Percentiles rank a stretch among this genome's conserved stretches.
These are phyloP conservation scores for Kobus ellipsiprymnus DNA, from an alignment of 2,113 vertebrate genomes.

Conservation along the genomic window DNA sequence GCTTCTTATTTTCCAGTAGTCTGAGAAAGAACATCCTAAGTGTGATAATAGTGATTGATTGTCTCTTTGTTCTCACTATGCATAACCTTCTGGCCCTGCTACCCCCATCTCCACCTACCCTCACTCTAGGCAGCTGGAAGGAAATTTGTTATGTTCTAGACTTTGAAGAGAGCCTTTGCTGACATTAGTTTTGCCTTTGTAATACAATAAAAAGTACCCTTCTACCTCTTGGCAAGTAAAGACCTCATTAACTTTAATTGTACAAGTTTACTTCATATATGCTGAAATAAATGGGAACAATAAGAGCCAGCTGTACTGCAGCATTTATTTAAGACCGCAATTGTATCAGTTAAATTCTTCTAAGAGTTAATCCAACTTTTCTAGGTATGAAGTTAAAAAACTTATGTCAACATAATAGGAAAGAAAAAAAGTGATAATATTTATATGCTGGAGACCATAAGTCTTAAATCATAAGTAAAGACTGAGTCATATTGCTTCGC, in stretches of 20 bases:
- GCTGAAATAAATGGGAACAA: slow-evolving; percentile 4
- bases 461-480: slow-evolving; percentile 41
- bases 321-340: fast-evolving
- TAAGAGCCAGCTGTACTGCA: neutral
- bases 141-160: neutral
- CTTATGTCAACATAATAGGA: neutral
- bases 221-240: neutral
- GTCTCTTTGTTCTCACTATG: neutral
- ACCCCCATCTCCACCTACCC: neutral
- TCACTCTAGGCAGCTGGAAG: neutral
- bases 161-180: neutral
- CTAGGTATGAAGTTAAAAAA: neutral
- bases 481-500: neutral
- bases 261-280: slow-evolving; percentile 18
- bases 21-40: neutral
- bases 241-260: slow-evolving; percentile 28
- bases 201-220: slow-evolving; percentile 17
- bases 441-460: neutral
- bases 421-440: neutral
- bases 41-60: neutral
- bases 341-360: neutral
- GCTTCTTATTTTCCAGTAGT: neutral
- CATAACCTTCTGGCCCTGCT: neutral
- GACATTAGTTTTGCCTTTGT: neutral
- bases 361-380: neutral